Conservation (phyloP, 2,797 vertebrate species). For the Coreius guichenoti region DNA sequence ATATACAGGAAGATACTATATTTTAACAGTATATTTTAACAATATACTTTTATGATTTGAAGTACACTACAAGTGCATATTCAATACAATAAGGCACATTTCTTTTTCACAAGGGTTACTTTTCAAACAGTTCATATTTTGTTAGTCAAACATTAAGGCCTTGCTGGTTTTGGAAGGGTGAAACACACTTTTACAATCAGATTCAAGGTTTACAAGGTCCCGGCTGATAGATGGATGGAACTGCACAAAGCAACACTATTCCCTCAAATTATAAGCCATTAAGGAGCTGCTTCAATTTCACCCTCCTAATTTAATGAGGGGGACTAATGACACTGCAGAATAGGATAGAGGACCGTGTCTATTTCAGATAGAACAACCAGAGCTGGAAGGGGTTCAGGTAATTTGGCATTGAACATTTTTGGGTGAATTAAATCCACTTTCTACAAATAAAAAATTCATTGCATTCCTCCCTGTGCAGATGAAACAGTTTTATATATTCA, state of each 20-base stretch:
- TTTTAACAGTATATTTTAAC: background rate
- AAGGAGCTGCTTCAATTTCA: constrained; percentile 49
- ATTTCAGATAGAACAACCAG: constrained; percentile 17
- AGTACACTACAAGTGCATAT: background rate
- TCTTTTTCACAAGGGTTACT: background rate
- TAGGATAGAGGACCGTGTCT: constrained; percentile 35
- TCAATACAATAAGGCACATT: background rate
- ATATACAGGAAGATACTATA: background rate
- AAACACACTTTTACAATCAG: background rate
- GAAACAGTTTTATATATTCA: background rate
- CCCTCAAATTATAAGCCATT: constrained; percentile 39
- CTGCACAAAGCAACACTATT: constrained; percentile 20
- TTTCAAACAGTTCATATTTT: background rate
- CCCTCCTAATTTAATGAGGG: constrained; percentile 57
- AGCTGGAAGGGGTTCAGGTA: constrained; percentile 40
- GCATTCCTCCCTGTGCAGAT: background rate
- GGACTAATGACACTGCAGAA: constrained; percentile 57
- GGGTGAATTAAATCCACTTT: constrained; percentile 34
- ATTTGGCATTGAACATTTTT: constrained; percentile 40
- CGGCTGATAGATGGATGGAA: constrained; percentile 6
- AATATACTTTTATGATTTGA: background rate
- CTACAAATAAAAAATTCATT: constrained; percentile 43
- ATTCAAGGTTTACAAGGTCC: constrained; percentile 28
- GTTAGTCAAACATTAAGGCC: background rate
- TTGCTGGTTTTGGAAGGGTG: background rate